Evolutionary conservation across 1,140 invertebrate species (phyloP), one percentile per base, ranked within the genome.

Genomic region (Halotydeus destructor): DNA sequence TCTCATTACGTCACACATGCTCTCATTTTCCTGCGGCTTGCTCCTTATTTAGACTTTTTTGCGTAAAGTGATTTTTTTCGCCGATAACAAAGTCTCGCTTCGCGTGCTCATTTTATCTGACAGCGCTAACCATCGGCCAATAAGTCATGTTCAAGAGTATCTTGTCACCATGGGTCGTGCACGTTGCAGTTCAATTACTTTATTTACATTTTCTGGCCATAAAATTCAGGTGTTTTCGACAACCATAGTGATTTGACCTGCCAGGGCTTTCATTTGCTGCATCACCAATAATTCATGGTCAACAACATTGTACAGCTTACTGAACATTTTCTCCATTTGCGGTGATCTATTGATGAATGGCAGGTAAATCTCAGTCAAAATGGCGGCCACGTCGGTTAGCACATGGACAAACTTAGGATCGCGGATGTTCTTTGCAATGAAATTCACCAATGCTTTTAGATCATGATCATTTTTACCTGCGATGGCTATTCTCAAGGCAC

Each of bases 381-480:
- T 75, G 71, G 25, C 70, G 3, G 30, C 61, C 21, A 80, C 72
- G 62, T 81, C 71, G 25, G 79, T 62, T 3, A 88, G 53, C 11
- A 74, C 68, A 39, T 69, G 64, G 27, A 71, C 74, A 57, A 79
- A 86, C 49, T 72, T 67, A 31, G 69, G 61, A 54, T 75, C 76
- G 35, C 77, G 71, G 37, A 85, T 62, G 56, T 83, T 66, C 42
- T 63, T 71, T 41, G 69, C 70, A n/a, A 88, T 62, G 60, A 85
- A 91, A 47, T 69, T 70, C 0, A 88, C 54, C 43, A 89, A 63
- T 39, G 59, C 55, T 5, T 63, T 56, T 16, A 88, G 55, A 24
- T 68, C 67, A 49, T 74, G 71, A 34, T 71, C 69, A 46, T 73
- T 66, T 51, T 78, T 64, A 14, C 71, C 71, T 26, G 68, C 63